A percentile compares a stretch with the other conserved stretches of the same genome.
phyloP scores from a whole-genome alignment of 2,797 vertebrate genomes.

The Gymnoscopelus braueri region DNA sequence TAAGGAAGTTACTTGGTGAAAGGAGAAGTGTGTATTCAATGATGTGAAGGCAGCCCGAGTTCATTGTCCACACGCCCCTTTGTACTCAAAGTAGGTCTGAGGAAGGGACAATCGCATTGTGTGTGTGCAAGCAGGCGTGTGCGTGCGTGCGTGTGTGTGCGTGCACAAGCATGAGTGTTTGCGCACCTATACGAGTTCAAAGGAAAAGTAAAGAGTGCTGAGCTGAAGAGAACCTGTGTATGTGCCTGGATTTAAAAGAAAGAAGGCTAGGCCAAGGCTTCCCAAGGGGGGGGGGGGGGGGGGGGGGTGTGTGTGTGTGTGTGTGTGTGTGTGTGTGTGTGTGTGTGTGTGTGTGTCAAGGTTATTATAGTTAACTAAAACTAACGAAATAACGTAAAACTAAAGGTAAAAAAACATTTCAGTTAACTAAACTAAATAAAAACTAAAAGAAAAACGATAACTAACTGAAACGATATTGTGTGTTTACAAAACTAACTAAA shows the following conservation, averaged over 20 bases:
- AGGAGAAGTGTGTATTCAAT: not conserved
- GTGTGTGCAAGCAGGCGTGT: not conserved
- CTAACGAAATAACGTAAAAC: no score
- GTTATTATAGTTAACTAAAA: no score
- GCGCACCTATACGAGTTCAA: no score
- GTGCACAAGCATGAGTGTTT: not conserved
- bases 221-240: no score
- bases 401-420: no score
- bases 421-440: no score
- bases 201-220: no score
- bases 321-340: slow-evolving; percentile 12
- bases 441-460: no score
- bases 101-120: not conserved
- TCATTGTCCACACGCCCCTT: not conserved
- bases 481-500: no score
- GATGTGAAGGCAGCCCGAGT: not conserved
- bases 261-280: no score
- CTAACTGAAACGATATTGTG: no score
- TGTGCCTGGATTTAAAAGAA: no score
- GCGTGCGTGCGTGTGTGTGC: not conserved
- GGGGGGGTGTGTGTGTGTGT: not conserved
- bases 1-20: not conserved
- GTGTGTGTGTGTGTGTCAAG: slow-evolving; percentile 3
- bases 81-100: not conserved
- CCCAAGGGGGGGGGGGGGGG: not conserved